A percentile compares a stretch with the other conserved stretches of the same genome.
Evolutionary conservation across 1,140 invertebrate genomes (phyloP).

Genomic region (Polypedilum vanderplanki): DNA sequence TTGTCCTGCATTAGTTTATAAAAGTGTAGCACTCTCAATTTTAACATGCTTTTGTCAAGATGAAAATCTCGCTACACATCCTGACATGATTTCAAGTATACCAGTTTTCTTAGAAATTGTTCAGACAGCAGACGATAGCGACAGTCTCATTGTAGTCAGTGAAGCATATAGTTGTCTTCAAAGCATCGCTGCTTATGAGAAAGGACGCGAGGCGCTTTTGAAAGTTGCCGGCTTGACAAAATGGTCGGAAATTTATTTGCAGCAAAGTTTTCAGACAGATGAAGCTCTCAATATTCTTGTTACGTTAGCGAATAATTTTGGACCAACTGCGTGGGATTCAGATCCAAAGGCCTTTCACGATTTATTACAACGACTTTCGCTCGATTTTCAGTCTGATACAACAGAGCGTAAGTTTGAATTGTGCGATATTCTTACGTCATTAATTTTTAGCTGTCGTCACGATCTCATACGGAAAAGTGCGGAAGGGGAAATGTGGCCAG

Average conservation of each 20-base stretch:
- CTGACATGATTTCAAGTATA: constrained; percentile 72
- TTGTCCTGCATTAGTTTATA: constrained; percentile 78
- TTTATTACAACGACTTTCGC: constrained; percentile 72
- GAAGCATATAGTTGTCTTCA: constrained; percentile 80
- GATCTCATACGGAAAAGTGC: constrained; percentile 53
- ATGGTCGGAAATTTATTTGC: constrained; percentile 76
- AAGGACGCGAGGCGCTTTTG: constrained; percentile 67
- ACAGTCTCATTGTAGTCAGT: constrained; percentile 78
- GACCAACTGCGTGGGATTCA: constrained; percentile 62
- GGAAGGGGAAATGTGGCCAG: constrained; percentile 66
- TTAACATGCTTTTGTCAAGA: constrained; percentile 75
- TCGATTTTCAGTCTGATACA: constrained; percentile 81
- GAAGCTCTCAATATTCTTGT: constrained; percentile 74
- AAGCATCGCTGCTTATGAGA: constrained; percentile 62
- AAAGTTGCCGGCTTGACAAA: constrained; percentile 67
- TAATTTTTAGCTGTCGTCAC: constrained; percentile 65
- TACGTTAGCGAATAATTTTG: constrained; percentile 59
- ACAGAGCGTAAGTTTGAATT: constrained; percentile 82
- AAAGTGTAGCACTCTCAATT: constrained; percentile 79
- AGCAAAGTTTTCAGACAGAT: constrained; percentile 79
- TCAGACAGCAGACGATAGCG: constrained; percentile 68
- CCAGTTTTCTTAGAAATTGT: constrained; percentile 76
- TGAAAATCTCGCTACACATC: constrained; percentile 66
- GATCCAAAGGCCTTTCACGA: constrained; percentile 68
- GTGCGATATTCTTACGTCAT: constrained; percentile 63